Conservation (phyloP, 2,888 invertebrate species). For the Morpho deidamia region DNA sequence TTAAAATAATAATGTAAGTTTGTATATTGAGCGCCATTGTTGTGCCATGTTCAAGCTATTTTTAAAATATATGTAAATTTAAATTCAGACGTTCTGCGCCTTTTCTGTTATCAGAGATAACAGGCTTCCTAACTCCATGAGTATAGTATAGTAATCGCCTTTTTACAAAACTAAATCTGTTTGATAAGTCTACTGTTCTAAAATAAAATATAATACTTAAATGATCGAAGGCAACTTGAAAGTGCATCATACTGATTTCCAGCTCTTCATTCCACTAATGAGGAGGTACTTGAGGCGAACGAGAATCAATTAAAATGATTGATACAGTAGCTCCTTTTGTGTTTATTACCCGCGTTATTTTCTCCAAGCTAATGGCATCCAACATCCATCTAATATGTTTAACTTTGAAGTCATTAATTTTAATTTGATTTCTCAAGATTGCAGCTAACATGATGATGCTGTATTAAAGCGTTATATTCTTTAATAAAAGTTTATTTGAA, state of each 20-base stretch:
- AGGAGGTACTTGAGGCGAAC: background rate
- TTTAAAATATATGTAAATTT: too few species aligned
- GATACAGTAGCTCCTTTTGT: background rate
- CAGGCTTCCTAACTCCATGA: too few species aligned
- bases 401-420: slow-evolving; percentile 1
- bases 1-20: too few species aligned
- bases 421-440: background rate
- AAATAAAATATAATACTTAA: too few species aligned
- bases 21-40: too few species aligned
- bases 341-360: background rate
- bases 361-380: background rate
- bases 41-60: too few species aligned
- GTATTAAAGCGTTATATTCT: background rate
- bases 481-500: too few species aligned
- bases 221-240: background rate
- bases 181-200: too few species aligned
- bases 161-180: too few species aligned
- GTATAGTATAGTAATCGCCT: too few species aligned
- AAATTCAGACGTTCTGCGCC: too few species aligned
- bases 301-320: slow-evolving; percentile 6
- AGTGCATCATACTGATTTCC: background rate
- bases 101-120: too few species aligned
- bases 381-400: background rate
- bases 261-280: slow-evolving; percentile 1
- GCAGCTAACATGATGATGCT: background rate